phyloP scores from a whole-genome alignment of 2,113 vertebrate species.

The Podiceps cristatus region DNA sequence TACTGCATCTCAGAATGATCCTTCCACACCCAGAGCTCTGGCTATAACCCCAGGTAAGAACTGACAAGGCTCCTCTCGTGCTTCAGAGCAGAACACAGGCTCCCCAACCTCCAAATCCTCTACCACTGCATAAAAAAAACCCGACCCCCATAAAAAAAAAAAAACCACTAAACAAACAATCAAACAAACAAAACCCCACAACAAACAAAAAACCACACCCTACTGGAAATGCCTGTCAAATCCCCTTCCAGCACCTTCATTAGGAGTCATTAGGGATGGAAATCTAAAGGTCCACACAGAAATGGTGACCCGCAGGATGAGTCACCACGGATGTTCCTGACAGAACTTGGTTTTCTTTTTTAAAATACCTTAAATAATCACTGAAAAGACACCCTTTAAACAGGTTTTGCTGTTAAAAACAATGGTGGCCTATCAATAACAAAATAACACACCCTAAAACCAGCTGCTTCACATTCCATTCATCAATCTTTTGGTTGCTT shows the following conservation, averaged over 20 bases:
- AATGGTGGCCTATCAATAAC: slow-evolving; percentile 14
- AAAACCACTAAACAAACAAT: no score
- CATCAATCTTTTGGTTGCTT: slow-evolving; percentile 37
- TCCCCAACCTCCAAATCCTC: neutral
- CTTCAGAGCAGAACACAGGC: neutral
- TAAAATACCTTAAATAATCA: neutral
- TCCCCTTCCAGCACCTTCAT: neutral
- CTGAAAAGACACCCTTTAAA: neutral
- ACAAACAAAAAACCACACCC: no score
- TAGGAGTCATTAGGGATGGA: neutral
- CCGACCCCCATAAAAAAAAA: no score
- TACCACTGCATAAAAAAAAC: neutral
- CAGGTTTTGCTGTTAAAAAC: neutral
- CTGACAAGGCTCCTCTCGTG: neutral
- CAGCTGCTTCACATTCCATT: slow-evolving; percentile 38
- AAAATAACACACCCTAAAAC: slow-evolving; percentile 15
- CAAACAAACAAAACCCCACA: no score
- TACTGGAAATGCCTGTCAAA: neutral
- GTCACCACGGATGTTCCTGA: neutral
- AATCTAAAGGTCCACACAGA: neutral
- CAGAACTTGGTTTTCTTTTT: neutral
- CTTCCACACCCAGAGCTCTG: neutral
- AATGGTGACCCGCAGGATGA: neutral
- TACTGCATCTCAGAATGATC: neutral
- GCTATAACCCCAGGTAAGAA: neutral